Percentiles rank a stretch among this genome's conserved stretches.
phyloP scores from a whole-genome alignment of 1,140 invertebrate species.

The Saccostrea echinata region DNA sequence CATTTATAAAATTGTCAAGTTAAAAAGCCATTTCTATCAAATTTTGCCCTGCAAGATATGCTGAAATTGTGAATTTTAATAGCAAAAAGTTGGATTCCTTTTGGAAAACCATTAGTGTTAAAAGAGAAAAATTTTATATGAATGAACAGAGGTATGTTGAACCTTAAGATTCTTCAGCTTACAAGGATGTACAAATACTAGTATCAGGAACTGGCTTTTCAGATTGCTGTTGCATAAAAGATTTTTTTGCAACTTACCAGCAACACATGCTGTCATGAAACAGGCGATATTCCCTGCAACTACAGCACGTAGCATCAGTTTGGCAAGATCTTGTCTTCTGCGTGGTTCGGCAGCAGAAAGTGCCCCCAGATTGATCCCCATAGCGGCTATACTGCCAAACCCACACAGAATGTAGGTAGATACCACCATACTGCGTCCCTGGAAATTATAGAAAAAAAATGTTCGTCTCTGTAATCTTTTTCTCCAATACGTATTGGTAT shows the following conservation, averaged over 20 bases:
- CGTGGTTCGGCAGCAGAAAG: conserved; percentile 58
- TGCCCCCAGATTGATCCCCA: conserved; percentile 65
- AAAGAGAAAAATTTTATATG: too few species aligned
- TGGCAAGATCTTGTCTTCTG: conserved; percentile 56
- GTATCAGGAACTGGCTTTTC: too few species aligned
- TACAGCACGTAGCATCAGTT: conserved; percentile 56
- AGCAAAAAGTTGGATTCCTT: too few species aligned
- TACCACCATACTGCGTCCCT: conserved; percentile 58
- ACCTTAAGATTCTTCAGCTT: too few species aligned
- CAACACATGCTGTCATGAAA: conserved; percentile 66
- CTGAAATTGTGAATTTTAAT: neutral
- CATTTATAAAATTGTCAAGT: too few species aligned
- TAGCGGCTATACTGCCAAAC: conserved; percentile 65
- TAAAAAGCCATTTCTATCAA: neutral
- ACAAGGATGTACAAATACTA: too few species aligned
- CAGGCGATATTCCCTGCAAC: conserved; percentile 64
- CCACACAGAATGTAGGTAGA: conserved; percentile 65
- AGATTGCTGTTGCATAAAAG: neutral
- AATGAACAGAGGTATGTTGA: too few species aligned
- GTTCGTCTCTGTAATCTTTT: too few species aligned
- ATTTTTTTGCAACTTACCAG: conserved; percentile 49
- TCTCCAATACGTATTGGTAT: too few species aligned
- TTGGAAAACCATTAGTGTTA: too few species aligned
- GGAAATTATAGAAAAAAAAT: neutral
- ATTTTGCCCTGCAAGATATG: neutral